These are phyloP conservation scores for Papilio gigon DNA, from an alignment of 2,888 invertebrate species.

Conservation along the genomic window DNA sequence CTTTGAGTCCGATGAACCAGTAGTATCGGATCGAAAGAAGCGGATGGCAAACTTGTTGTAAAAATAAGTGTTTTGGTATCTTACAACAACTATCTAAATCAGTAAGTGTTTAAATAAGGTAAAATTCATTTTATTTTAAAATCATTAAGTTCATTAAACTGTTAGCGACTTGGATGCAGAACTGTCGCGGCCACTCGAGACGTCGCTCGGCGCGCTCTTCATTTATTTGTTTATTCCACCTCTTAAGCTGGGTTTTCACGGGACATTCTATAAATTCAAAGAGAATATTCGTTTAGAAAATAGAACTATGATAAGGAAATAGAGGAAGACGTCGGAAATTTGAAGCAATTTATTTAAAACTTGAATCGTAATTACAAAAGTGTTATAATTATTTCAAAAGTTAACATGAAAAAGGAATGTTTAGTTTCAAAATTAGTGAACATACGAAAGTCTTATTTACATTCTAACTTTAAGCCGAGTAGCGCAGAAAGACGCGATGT, in stretches of 20 bases:
- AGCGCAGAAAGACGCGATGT: not conserved
- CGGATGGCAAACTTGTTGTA: too few species aligned
- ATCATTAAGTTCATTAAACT: slow-evolving; percentile 9
- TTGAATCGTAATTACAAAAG: too few species aligned
- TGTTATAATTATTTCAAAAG: too few species aligned
- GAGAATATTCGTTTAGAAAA: not conserved
- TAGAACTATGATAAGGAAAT: too few species aligned
- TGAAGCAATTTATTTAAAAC: too few species aligned
- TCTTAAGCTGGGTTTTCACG: not conserved
- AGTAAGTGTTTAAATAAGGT: not conserved
- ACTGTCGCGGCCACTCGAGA: slow-evolving; percentile 28
- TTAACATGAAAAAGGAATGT: too few species aligned
- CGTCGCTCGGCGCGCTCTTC: slow-evolving; percentile 5
- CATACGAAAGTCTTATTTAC: too few species aligned
- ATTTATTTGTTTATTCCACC: slow-evolving; percentile 11
- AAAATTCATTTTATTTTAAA: not conserved
- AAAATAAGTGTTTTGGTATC: too few species aligned
- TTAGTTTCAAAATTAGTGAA: too few species aligned
- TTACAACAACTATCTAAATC: not conserved
- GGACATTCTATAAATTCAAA: not conserved
- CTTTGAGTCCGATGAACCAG: not conserved
- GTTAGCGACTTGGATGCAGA: slow-evolving; percentile 5
- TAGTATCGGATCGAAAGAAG: too few species aligned
- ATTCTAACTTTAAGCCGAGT: not conserved
- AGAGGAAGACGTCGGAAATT: too few species aligned